Conservation (phyloP, 2,888 invertebrate genomes). For the Dasypogon diadema region DNA sequence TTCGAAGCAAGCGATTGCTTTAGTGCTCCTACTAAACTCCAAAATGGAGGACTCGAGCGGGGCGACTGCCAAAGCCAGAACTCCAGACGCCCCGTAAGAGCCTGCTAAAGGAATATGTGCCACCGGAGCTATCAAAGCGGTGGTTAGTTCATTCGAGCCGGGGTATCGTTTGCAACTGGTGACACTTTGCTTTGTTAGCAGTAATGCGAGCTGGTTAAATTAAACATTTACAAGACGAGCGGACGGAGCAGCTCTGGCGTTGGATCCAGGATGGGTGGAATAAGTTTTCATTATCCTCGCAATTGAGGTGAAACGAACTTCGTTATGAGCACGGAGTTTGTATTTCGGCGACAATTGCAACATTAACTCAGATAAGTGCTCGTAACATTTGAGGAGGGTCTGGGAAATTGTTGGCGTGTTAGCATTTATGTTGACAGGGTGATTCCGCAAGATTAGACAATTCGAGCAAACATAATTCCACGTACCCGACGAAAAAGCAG, state of each 20-base stretch:
- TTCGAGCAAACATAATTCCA: background rate
- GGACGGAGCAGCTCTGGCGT: background rate
- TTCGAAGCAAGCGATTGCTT: no score
- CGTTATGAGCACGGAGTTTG: slow-evolving; percentile 41
- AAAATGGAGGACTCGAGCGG: no score
- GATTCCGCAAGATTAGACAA: slow-evolving; percentile 33
- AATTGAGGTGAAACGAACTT: slow-evolving; percentile 45
- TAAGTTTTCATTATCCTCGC: slow-evolving; percentile 47
- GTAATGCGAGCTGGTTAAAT: slow-evolving; percentile 38
- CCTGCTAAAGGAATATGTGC: slow-evolving; percentile 23
- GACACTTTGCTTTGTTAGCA: slow-evolving; percentile 20
- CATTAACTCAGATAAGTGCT: slow-evolving; percentile 46
- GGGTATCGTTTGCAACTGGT: slow-evolving; percentile 13
- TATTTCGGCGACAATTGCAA: slow-evolving; percentile 49
- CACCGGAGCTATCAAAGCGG: background rate
- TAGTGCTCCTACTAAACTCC: no score
- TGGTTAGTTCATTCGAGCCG: slow-evolving; percentile 6
- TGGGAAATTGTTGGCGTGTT: slow-evolving; percentile 20
- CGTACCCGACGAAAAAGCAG: slow-evolving; percentile 1
- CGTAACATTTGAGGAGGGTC: slow-evolving; percentile 42
- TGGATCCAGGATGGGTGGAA: background rate
- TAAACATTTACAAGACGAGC: slow-evolving; percentile 37
- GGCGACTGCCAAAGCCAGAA: no score
- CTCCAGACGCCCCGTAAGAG: background rate
- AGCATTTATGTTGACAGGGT: slow-evolving; percentile 5